Evolutionary conservation across 2,888 invertebrate genomes (phyloP), one percentile per base, ranked within the genome.

Genomic region (Cantharis lateralis): DNA sequence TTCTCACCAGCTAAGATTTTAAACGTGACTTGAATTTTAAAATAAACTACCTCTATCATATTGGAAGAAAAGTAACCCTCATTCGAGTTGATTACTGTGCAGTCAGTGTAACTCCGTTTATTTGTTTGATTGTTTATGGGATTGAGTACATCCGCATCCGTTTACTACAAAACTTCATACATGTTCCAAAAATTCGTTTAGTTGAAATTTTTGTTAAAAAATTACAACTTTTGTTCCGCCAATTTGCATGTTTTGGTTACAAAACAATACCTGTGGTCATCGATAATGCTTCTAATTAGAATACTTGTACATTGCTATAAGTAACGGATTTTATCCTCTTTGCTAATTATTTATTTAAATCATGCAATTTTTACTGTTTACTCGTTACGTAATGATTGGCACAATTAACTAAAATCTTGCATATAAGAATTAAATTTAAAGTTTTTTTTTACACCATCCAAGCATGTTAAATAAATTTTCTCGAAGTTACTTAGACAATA

Each of bases 111-210:
- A 32, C 74, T 74, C 74, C 70, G 70, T 70, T 62, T 28, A 48
- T 69, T 62, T 69, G 74, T 69, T 74, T 61, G 74, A 74, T 74
- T 74, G 70, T 74, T 74, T 74, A 70, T 70, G n/a, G 13, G 61
- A 61, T 48, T 20, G 61, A 74, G 15, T 62, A 69, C 69, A 70
- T 74, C 74, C 74, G 70, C 28, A 70, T 74, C 74, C 74, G 74
- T 62, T 48, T 73, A 62, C 74, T 63, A 74, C 28, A 61, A 70
- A 68, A 68, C 15, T 74, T 28, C 15, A 66, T 68, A 48, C 70
- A 69, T 74, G 74, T 73, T 73, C 48, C 61, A 68, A 66, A 16
- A 11, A n/a, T 62, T 48, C 48, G 48, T 48, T 48, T n/a, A n/a
- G n/a, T 48, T 1, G 5, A 48, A 48, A n/a, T 48, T 48, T n/a